Evolutionary conservation across 92 coral and sea anemone genomes (phyloP).

Genomic region (Parazoanthus darwini): DNA sequence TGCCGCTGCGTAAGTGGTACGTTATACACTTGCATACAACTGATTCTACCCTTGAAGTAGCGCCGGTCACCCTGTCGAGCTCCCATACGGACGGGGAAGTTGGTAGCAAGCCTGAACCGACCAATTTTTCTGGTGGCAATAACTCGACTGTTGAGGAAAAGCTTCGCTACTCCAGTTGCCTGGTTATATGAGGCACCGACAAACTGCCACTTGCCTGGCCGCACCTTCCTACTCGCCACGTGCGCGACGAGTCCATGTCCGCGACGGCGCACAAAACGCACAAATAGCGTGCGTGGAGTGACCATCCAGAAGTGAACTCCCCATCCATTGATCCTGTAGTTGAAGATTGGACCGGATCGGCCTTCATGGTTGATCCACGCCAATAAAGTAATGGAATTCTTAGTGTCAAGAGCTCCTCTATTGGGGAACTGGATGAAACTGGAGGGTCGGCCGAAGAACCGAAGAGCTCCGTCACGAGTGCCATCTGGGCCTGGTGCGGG

Average conservation of each 20-base stretch:
- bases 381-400: slow-evolving; percentile 70
- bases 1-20: not conserved
- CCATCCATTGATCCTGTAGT: slow-evolving; percentile 66
- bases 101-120: slow-evolving; percentile 26
- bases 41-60: slow-evolving; percentile 34
- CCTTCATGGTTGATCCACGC: slow-evolving; percentile 77
- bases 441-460: slow-evolving; percentile 60
- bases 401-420: slow-evolving; percentile 65
- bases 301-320: slow-evolving; percentile 76
- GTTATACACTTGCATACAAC: slow-evolving; percentile 30
- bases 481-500: slow-evolving; percentile 67
- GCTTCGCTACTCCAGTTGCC: slow-evolving; percentile 16
- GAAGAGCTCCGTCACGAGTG: slow-evolving; percentile 49
- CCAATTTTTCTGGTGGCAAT: slow-evolving; percentile 8
- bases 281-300: slow-evolving; percentile 50
- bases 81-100: slow-evolving; percentile 44
- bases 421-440: slow-evolving; percentile 74
- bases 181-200: slow-evolving; percentile 21
- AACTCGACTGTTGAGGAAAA: slow-evolving; percentile 14
- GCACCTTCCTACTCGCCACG: not conserved
- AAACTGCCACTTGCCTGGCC: slow-evolving; percentile 3
- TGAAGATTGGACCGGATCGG: slow-evolving; percentile 74
- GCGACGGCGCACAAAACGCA: slow-evolving; percentile 60
- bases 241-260: slow-evolving; percentile 33
- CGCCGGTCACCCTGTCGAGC: slow-evolving; percentile 24